Conservation (phyloP, 2,888 invertebrate species). For the Rhodophaea formosa region DNA sequence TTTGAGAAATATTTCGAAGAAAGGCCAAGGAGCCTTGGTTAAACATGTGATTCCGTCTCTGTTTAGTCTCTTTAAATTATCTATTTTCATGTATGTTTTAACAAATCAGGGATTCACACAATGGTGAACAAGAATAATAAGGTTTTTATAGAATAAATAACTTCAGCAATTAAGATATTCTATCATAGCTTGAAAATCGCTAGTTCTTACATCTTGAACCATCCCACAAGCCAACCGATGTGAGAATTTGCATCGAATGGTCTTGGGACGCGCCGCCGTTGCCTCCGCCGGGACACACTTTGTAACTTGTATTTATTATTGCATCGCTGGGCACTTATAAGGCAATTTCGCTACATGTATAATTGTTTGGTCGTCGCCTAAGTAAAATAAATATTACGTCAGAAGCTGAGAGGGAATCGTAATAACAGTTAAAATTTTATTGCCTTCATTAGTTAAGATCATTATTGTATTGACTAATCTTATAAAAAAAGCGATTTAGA, state of each 20-base stretch:
- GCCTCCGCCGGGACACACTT: slow-evolving; percentile 55
- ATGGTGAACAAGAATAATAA: too few species aligned
- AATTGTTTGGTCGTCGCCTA: slow-evolving; percentile 24
- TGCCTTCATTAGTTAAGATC: not conserved
- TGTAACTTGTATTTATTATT: slow-evolving; percentile 52
- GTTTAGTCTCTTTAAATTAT: too few species aligned
- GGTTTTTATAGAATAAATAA: too few species aligned
- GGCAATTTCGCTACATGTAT: slow-evolving; percentile 30
- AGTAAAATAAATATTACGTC: slow-evolving; percentile 15
- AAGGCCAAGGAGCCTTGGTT: too few species aligned
- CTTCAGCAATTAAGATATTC: too few species aligned
- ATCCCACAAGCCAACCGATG: slow-evolving; percentile 53
- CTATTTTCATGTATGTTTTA: too few species aligned
- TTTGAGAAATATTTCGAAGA: too few species aligned
- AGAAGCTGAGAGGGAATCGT: not conserved
- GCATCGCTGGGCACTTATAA: slow-evolving; percentile 30
- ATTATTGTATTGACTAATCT: too few species aligned
- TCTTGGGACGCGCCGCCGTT: slow-evolving; percentile 53
- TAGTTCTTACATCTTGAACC: slow-evolving; percentile 29
- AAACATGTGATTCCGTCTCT: too few species aligned
- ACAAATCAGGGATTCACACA: too few species aligned
- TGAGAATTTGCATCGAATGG: slow-evolving; percentile 80
- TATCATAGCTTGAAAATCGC: slow-evolving; percentile 9
- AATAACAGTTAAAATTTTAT: not conserved
- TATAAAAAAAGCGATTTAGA: too few species aligned